Evolutionary conservation across 2,888 invertebrate genomes (phyloP), one percentile per base, ranked within the genome.

Genomic region (Agonum fuliginosum): DNA sequence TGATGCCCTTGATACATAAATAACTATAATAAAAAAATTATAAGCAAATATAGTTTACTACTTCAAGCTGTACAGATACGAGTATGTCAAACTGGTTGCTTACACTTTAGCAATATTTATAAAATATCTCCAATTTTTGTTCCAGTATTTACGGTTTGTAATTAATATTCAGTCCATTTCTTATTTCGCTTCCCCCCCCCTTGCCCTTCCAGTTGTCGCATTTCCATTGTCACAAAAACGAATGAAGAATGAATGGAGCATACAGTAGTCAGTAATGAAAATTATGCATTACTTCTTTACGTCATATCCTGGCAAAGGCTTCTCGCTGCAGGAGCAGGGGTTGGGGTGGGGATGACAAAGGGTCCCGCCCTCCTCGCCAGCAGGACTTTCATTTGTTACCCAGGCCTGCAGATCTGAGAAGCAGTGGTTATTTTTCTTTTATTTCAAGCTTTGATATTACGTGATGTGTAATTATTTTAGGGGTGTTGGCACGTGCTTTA

Each of bases 271-370:
- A 80, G 83, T 84, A 84, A 84, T 84, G 84, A 84, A 84, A 83
- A 84, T 84, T 84, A 84, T 84, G 84, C 84, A 84, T 84, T 84
- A 84, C 83, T 84, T 83, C 84, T 84, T 84, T 84, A 84, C 83
- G 83, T 83, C 84, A 83, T 84, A 83, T 84, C 83, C 54, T n/a
- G n/a, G n/a, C n/a, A 54, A 54, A 54, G 54, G 81, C 82, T 82
- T 83, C 82, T 81, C 80, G 82, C 51, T 19, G 20, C 37, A 37
- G 27, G 19, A 17, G 81, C 80, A 80, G 81, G 79, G 22, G 65
- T 34, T 22, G 20, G 54, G 82, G 82, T 80, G 80, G 82, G 80
- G 81, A 80, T 80, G 81, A 81, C 82, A 82, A 82, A 81, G 82
- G 80, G 81, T 81, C 46, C 82, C 82, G 81, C 82, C 82, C 78